A percentile compares a stretch with the other conserved stretches of the same genome.
These are phyloP conservation scores for Megalurothrips usitatus DNA, from an alignment of 2,888 invertebrate genomes.

Conservation along the genomic window DNA sequence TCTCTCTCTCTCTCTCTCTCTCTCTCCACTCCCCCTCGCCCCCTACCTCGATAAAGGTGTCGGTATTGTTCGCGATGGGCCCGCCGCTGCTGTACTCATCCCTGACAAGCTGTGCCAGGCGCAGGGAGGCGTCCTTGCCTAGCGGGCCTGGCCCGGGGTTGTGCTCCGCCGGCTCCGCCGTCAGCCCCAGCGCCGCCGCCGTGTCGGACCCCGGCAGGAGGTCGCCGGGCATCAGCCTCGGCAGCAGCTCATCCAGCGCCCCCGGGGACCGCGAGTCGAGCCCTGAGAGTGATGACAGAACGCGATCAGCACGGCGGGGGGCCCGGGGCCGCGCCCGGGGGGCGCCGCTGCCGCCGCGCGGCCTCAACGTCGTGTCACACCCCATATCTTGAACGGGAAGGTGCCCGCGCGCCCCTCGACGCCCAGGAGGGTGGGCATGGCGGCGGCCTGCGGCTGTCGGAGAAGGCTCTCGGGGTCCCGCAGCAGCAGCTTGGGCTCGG, in stretches of 20 bases:
- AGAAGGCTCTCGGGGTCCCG: conserved; percentile 13
- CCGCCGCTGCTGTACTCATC: conserved; percentile 2
- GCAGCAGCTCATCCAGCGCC: conserved; percentile 9
- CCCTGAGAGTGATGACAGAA: background rate
- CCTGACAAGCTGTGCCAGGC: conserved; percentile 6
- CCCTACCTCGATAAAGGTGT: background rate
- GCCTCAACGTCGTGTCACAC: background rate
- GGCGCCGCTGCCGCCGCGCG: background rate
- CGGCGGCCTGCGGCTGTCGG: background rate
- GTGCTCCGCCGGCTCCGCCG: background rate
- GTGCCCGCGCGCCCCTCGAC: background rate
- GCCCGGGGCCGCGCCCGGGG: background rate
- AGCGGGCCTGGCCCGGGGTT: background rate
- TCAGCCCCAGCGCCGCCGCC: background rate
- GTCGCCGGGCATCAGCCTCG: background rate
- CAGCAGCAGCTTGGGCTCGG: background rate
- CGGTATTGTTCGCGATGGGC: background rate
- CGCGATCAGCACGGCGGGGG: background rate
- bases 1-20: background rate
- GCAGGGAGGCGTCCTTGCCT: background rate
- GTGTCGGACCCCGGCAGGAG: background rate
- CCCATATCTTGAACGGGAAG: background rate
- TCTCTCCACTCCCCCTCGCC: background rate
- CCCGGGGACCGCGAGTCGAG: background rate
- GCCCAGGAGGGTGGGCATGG: background rate